Percentiles rank a stretch among this genome's conserved stretches.
These are phyloP conservation scores for Podiceps cristatus DNA, from an alignment of 2,113 vertebrate genomes.

Conservation along the genomic window DNA sequence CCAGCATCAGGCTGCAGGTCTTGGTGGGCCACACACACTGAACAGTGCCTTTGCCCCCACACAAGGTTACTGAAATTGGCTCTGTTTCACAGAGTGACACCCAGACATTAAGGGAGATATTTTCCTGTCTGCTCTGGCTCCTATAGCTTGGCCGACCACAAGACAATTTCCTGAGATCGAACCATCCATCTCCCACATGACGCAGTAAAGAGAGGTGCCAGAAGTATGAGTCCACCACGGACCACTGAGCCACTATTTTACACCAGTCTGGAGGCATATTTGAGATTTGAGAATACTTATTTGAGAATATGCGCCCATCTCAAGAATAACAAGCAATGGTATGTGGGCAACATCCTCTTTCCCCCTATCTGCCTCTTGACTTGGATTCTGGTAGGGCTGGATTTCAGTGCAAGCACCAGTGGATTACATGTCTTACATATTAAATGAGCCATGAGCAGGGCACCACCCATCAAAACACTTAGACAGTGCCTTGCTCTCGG, in stretches of 20 bases:
- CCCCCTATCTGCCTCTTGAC: not conserved
- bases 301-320: not conserved
- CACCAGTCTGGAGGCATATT: not conserved
- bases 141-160: not conserved
- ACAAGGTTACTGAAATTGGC: not conserved
- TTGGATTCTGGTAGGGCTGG: not conserved
- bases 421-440: not conserved
- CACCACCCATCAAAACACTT: not conserved
- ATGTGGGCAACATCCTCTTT: not conserved
- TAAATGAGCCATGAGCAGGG: not conserved
- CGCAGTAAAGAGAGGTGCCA: not conserved
- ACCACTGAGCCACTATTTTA: not conserved
- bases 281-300: not conserved
- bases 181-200: not conserved
- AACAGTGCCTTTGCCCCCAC: not conserved
- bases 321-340: not conserved
- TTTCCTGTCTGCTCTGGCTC: not conserved
- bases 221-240: not conserved
- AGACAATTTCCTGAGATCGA: not conserved
- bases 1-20: not conserved
- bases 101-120: not conserved
- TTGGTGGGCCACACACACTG: accelerated
- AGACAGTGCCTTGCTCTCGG: not conserved
- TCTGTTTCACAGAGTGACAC: not conserved
- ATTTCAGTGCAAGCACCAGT: not conserved